Evolutionary conservation across 2,113 vertebrate species (phyloP).

Genomic region (Sapajus apella): DNA sequence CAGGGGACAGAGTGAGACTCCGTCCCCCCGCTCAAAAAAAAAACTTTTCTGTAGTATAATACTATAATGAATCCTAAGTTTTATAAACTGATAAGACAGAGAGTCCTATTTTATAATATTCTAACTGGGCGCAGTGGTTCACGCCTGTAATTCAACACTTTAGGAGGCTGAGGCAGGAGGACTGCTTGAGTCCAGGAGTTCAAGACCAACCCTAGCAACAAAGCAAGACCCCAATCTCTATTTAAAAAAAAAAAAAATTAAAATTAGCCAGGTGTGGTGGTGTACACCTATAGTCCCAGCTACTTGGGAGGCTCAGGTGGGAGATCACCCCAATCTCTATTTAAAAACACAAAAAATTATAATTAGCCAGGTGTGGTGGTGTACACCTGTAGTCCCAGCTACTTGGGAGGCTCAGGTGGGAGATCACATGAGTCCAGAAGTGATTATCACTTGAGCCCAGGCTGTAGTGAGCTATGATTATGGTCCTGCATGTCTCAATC

Average conservation of each 20-base stretch:
- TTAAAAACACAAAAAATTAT: background rate
- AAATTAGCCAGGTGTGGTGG: no score
- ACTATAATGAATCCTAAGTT: background rate
- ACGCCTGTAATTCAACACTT: background rate
- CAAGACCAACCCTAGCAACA: background rate
- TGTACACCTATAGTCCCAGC: no score
- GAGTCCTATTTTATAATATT: background rate
- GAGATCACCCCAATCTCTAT: background rate
- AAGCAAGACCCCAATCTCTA: background rate
- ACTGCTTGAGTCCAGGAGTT: background rate
- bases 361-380: no score
- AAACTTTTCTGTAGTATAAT: background rate
- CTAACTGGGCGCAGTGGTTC: background rate
- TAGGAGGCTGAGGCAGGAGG: background rate
- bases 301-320: no score
- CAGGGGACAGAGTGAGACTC: no score
- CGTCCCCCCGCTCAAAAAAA: rapidly evolving
- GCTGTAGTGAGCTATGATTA: no score
- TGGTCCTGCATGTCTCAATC: no score
- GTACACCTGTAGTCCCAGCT: no score
- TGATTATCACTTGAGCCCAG: no score
- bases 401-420: no score
- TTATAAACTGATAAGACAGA: background rate
- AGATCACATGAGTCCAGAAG: no score
- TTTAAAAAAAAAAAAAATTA: background rate